Conservation (phyloP, 2,888 invertebrate genomes). For the Gryllus longicercus region DNA sequence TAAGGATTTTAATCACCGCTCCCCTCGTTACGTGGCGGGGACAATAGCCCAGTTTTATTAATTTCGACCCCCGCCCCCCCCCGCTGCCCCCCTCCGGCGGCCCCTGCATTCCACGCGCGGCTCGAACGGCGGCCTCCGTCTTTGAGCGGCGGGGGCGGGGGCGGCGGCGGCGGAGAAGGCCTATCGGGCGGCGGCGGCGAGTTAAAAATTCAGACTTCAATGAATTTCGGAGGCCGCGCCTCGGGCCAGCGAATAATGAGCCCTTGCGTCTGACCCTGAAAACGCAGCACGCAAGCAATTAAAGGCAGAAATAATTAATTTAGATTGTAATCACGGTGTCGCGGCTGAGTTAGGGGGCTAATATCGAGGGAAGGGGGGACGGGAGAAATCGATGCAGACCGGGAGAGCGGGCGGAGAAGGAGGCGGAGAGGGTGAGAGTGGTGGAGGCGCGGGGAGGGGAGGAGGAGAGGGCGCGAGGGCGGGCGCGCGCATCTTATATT, state of each 20-base stretch:
- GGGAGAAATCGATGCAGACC: neutral
- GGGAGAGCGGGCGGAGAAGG: neutral
- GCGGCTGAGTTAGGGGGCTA: conserved; percentile 17
- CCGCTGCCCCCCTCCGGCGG: neutral
- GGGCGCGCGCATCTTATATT: neutral
- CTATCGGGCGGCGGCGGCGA: conserved; percentile 1
- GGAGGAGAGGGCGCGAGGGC: neutral
- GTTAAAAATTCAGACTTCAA: conserved; percentile 17
- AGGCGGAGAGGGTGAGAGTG: neutral
- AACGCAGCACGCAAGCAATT: conserved; percentile 10
- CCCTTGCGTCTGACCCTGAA: conserved; percentile 11
- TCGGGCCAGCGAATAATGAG: neutral
- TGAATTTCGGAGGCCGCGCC: conserved; percentile 2
- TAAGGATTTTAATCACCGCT: conserved; percentile 17
- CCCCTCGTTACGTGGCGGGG: neutral
- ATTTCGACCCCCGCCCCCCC: neutral
- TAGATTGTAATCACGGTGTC: conserved; percentile 17
- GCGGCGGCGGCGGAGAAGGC: neutral
- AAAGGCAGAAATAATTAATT: conserved; percentile 17
- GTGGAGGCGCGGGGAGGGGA: neutral
- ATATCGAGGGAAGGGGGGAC: neutral
- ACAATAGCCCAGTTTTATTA: conserved; percentile 17
- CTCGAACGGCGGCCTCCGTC: conserved; percentile 17
- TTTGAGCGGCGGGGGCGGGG: neutral
- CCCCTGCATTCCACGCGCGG: neutral